Percentiles rank a stretch among this genome's conserved stretches.
These are phyloP conservation scores for Microctonus brassicae DNA, from an alignment of 2,888 invertebrate genomes.

Conservation along the genomic window DNA sequence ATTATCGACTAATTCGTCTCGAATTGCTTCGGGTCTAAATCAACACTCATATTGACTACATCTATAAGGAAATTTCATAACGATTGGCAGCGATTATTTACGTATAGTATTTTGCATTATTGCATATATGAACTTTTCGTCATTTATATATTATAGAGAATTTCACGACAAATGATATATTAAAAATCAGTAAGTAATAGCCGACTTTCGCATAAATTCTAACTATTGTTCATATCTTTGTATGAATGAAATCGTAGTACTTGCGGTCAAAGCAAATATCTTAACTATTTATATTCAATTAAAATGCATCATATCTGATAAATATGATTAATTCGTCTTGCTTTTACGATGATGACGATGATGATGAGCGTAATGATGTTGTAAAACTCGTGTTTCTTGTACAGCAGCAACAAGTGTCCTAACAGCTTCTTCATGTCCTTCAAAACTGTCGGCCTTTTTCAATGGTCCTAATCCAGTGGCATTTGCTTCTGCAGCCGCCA, in stretches of 20 bases:
- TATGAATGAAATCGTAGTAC: neutral
- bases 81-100: neutral
- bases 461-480: conserved; percentile 64
- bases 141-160: too few species aligned
- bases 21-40: neutral
- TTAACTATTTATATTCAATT: neutral
- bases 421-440: conserved; percentile 79
- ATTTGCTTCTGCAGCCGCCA: conserved; percentile 46
- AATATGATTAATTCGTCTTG: conserved; percentile 61
- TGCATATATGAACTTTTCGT: too few species aligned
- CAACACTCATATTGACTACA: neutral
- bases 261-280: neutral
- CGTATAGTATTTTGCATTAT: neutral
- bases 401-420: conserved; percentile 78
- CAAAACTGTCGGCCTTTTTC: conserved; percentile 78
- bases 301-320: neutral
- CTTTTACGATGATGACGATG: conserved; percentile 64
- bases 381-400: conserved; percentile 75
- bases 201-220: neutral
- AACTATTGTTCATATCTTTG: neutral
- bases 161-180: too few species aligned
- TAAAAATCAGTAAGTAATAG: neutral
- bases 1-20: too few species aligned
- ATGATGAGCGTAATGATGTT: conserved; percentile 63
- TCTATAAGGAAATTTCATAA: neutral